Conservation (phyloP, 2,113 vertebrate species). For the Calypte anna region DNA sequence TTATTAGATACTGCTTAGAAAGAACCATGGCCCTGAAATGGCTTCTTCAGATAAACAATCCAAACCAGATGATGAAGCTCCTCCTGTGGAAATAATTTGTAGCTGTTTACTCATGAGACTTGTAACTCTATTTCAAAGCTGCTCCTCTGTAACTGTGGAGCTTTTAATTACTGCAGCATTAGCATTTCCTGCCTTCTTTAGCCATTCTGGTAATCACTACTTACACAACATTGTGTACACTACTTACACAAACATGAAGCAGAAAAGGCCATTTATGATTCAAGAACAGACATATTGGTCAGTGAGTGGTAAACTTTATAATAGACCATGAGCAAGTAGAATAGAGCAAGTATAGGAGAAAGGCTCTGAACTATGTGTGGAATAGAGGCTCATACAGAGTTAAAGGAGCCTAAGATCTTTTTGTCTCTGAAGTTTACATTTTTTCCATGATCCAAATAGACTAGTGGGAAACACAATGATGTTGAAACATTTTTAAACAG, state of each 20-base stretch:
- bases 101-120: not conserved
- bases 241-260: not conserved
- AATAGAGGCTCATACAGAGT: not conserved
- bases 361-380: not conserved
- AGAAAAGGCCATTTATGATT: not conserved
- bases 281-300: not conserved
- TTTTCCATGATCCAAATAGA: not conserved
- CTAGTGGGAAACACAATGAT: not conserved
- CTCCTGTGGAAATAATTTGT: conserved; percentile 24
- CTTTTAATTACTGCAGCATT: not conserved
- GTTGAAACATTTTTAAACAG: not conserved
- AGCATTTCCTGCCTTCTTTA: not conserved
- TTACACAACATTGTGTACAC: conserved; percentile 16
- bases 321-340: not conserved
- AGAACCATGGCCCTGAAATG: not conserved
- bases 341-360: not conserved
- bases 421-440: not conserved
- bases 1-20: not conserved
- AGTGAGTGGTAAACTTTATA: not conserved
- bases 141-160: not conserved
- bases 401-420: not conserved
- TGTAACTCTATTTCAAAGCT: not conserved
- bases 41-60: conserved; percentile 11
- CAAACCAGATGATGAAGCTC: not conserved
- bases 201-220: not conserved